Evolutionary conservation across 2,888 invertebrate species (phyloP).

Genomic region (Gastracanthus pulcherrimus): DNA sequence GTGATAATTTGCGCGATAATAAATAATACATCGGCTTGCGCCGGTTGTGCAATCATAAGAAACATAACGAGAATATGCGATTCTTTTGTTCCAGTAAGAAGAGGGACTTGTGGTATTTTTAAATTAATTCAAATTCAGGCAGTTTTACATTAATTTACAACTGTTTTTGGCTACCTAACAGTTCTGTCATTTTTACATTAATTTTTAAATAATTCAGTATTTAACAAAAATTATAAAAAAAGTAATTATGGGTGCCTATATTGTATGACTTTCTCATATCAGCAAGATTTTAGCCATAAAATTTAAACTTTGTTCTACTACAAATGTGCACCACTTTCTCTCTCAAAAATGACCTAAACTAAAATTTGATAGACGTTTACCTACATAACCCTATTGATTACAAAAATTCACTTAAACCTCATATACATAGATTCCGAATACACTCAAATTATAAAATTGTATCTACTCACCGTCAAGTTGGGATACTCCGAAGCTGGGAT

Average conservation of each 20-base stretch:
- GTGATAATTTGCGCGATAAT: conserved; percentile 66
- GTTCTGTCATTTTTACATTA: no score
- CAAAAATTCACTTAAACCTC: no score
- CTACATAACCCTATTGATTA: background rate
- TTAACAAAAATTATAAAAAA: background rate
- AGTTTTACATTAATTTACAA: no score
- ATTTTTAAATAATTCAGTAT: no score
- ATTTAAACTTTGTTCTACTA: no score
- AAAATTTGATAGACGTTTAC: background rate
- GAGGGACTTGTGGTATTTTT: background rate
- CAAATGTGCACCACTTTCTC: no score
- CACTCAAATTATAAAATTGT: background rate
- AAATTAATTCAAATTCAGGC: background rate
- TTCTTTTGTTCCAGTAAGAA: conserved; percentile 23
- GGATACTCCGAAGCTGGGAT: conserved; percentile 82
- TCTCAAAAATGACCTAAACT: no score
- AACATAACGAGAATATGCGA: conserved; percentile 34
- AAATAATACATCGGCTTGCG: conserved; percentile 65
- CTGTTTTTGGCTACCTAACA: no score
- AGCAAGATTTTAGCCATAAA: no score
- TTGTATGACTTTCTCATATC: no score
- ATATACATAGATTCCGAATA: background rate
- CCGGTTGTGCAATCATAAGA: conserved; percentile 65
- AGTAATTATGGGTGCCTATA: background rate
- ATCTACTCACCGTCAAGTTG: conserved; percentile 68